Evolutionary conservation across 2,797 vertebrate species (phyloP).

Genomic region (Falco peregrinus): DNA sequence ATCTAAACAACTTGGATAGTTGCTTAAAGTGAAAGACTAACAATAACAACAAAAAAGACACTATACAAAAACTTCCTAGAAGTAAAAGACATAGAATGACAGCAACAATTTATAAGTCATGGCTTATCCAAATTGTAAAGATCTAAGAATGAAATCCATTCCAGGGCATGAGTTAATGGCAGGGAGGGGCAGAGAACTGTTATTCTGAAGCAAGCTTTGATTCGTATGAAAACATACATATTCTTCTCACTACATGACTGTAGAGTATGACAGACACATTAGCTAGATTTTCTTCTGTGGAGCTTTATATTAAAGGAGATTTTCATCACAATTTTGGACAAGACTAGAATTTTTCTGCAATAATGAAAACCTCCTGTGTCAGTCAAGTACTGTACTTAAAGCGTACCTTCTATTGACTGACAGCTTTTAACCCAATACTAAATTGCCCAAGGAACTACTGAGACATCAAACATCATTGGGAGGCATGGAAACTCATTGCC

Average conservation of each 20-base stretch:
- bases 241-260: not conserved
- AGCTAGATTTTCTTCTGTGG: not conserved
- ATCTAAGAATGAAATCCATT: not conserved
- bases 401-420: slow-evolving; percentile 39
- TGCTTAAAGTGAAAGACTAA: not conserved
- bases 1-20: not conserved
- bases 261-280: not conserved
- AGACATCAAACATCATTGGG: slow-evolving; percentile 30
- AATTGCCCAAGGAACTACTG: slow-evolving; percentile 44
- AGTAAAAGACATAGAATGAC: not conserved
- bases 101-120: not conserved
- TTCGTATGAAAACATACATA: not conserved
- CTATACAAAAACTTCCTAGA: not conserved
- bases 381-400: slow-evolving; percentile 12
- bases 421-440: slow-evolving; percentile 48
- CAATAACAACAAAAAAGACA: not conserved
- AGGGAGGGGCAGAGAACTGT: rapidly evolving
- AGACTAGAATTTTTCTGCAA: slow-evolving; percentile 15
- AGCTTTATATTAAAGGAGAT: not conserved
- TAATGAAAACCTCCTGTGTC: not conserved
- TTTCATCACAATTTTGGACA: slow-evolving; percentile 1
- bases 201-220: not conserved
- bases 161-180: not conserved
- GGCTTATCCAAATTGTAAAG: not conserved
- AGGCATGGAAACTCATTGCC: not conserved